These are phyloP conservation scores for Verasper variegatus DNA, from an alignment of 2,113 vertebrate genomes.

Conservation along the genomic window DNA sequence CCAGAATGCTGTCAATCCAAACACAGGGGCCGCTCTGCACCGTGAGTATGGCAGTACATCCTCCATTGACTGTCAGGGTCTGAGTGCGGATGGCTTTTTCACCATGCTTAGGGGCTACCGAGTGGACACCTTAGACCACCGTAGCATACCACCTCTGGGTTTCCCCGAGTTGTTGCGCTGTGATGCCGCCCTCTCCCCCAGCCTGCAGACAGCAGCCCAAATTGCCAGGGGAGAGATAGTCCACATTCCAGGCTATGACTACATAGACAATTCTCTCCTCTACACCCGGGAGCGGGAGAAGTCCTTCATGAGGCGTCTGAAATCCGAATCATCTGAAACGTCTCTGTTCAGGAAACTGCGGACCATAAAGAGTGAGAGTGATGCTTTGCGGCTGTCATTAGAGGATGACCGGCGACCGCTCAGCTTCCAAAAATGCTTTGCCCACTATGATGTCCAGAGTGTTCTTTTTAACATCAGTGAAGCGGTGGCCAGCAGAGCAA, in stretches of 20 bases:
- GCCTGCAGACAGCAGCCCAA: conserved; percentile 92
- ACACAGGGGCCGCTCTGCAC: conserved; percentile 94
- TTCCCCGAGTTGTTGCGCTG: conserved; percentile 90
- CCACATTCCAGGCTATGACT: conserved; percentile 91
- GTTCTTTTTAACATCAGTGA: conserved; percentile 96
- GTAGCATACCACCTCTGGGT: conserved; percentile 83
- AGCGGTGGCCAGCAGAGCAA: conserved; percentile 89
- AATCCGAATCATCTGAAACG: conserved; percentile 89
- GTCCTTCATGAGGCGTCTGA: conserved; percentile 90
- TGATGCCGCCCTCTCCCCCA: conserved; percentile 88
- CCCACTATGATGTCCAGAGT: conserved; percentile 98
- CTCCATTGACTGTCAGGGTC: conserved; percentile 94
- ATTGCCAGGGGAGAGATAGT: conserved; percentile 94
- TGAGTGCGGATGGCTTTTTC: conserved; percentile 90
- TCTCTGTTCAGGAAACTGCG: conserved; percentile 93
- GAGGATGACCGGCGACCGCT: conserved; percentile 90
- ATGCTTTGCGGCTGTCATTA: conserved; percentile 86
- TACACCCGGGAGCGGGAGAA: conserved; percentile 89
- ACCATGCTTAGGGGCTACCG: conserved; percentile 91
- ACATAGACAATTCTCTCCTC: conserved; percentile 87
- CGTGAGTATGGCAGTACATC: conserved; percentile 97
- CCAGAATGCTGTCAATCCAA: conserved; percentile 94
- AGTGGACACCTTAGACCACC: conserved; percentile 89
- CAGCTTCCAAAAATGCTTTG: conserved; percentile 94
- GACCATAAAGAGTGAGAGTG: conserved; percentile 92